phyloP scores from a whole-genome alignment of 1,140 invertebrate genomes.

The Coelopa frigida region DNA sequence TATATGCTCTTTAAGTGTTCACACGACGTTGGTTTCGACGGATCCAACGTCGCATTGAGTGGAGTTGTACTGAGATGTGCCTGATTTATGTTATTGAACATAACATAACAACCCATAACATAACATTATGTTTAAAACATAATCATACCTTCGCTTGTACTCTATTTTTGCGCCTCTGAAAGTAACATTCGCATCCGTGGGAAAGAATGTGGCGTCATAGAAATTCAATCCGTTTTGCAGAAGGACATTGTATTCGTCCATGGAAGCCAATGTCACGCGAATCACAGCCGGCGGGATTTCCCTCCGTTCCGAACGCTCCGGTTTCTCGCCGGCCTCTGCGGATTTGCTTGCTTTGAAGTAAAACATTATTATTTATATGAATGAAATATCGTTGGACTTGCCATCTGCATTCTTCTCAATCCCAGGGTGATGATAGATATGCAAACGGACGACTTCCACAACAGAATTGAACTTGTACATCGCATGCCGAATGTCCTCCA shows the following conservation, averaged over 20 bases:
- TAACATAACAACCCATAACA: neutral
- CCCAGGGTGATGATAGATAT: conserved; percentile 43
- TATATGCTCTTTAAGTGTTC: no score
- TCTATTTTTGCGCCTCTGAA: conserved; percentile 47
- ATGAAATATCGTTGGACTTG: no score
- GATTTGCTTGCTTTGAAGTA: no score
- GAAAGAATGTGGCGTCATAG: conserved; percentile 78
- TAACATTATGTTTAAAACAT: neutral
- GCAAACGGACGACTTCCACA: conserved; percentile 62
- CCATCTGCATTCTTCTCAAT: conserved; percentile 11
- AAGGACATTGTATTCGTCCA: conserved; percentile 71
- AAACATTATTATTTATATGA: no score
- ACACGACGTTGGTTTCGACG: no score
- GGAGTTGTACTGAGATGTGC: no score
- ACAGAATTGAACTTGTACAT: conserved; percentile 72
- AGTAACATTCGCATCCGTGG: conserved; percentile 64
- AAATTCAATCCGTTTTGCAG: conserved; percentile 76
- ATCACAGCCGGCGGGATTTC: conserved; percentile 52
- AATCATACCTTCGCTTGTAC: conserved; percentile 49
- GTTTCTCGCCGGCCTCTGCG: no score
- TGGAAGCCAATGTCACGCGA: conserved; percentile 66
- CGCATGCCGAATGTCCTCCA: conserved; percentile 73
- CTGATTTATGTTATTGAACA: neutral
- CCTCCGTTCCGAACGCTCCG: conserved; percentile 46
- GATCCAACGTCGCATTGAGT: no score